Evolutionary conservation across 2,113 vertebrate genomes (phyloP), one percentile per base, ranked within the genome.

Genomic region (Indri indri): DNA sequence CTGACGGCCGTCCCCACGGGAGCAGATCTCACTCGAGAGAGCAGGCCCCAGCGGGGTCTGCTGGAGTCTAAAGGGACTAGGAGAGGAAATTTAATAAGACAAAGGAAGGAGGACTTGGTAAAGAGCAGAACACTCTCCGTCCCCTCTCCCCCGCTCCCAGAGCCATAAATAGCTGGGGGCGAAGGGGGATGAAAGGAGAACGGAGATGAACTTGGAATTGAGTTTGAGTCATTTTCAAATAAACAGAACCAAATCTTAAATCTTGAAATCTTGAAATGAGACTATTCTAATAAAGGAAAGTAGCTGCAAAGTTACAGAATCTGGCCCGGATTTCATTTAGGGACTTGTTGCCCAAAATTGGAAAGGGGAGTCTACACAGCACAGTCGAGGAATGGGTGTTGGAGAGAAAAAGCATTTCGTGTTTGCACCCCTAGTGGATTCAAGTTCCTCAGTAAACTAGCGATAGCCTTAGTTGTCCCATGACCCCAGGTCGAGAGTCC

Each of bases 161-260:
- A 59, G 54, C 65, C 40, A 27, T 34, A 74, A 57, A 74, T 68
- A 82, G 59, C 40, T 88, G 57, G 27, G 17, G 63, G n/a, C 23
- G 30, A n/a, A 42, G 5, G 25, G 23, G 14, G 25, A n/a, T 8
- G 34, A 13, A 37, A 47, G 45, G 30, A 81, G 71, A 85, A 71
- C 14, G 65, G 18, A 42, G 14, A 18, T 47, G 90, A 61, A 74
- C 68, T 74, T 76, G n/a, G 57, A 81, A n/a, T 30, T 70, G 45
- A 37, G 12, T 86, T 54, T 91, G 66, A 93, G 52, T 93, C 66
- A 52, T 93, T 83, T 96, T 96, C 90, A 82, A 2, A 89, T 81
- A 91, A 85, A 81, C 71, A 91, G 65, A 50, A 63, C 30, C 47
- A 54, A 66, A 71, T 73, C 66, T 66, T 82, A 82, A 66, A 74